Base-by-base conservation (phyloP, 2,797 vertebrate genomes). In the Anguilla marmorata region DNA sequence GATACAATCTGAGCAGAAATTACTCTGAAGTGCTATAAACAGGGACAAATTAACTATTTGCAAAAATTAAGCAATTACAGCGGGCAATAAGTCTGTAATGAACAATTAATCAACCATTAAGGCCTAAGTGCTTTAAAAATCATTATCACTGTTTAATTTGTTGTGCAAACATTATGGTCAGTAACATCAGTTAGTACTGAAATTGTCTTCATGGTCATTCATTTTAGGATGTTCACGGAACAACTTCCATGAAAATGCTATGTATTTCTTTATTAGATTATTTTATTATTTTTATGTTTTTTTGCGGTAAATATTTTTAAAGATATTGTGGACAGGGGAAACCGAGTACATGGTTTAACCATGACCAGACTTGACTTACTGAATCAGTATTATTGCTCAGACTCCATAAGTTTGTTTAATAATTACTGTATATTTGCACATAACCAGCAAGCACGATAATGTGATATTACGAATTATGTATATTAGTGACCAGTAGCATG, bases 101-200 rank as follows among this genome's bases (percentile, higher is more conserved):
- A 92, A 91, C 89, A 93, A 88, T 92, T 90, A 92, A 92, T 92
- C 90, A 91, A 89, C 91, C 90, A 92, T 92, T 90, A 92, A 91
- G 87, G 91, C 88, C 88, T 89, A 89, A 90, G 87, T 91, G 89
- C 90, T 90, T 91, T 86, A 82, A 76, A 84, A 83, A 48, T 45
- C 79, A 74, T 84, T 91, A 92, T 90, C 88, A 88, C 80, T 74
- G 86, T 86, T 86, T 90, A 90, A 89, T 92, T 91, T 91, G 91
- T 89, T 92, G 90, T 88, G 90, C 88, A 90, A 92, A 92, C 90
- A 91, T 90, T 86, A 85, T 85, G 50, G 88, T 76, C 90, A 66
- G 88, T 89, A 87, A 88, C 85, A 88, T 88, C 24, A 89, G 89
- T 86, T 84, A 86, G 85, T 85, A 83, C 54, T 80, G 2, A 80